These are phyloP conservation scores for Trisateles emortualis DNA, from an alignment of 2,888 invertebrate genomes.

Conservation along the genomic window DNA sequence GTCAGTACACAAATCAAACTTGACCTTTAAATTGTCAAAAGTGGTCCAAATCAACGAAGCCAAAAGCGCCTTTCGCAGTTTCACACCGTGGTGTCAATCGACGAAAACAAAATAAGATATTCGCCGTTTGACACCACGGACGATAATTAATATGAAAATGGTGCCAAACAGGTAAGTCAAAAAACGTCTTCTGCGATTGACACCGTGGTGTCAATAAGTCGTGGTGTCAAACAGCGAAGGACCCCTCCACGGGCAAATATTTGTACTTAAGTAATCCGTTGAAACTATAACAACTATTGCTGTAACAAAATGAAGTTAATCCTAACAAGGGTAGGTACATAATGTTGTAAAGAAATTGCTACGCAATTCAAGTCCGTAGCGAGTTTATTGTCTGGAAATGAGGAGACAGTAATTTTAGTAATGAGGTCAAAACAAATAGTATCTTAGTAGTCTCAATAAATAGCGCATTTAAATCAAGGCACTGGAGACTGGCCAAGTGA, in stretches of 20 bases:
- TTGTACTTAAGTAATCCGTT: not conserved
- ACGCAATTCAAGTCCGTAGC: slow-evolving; percentile 2
- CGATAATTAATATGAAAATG: too few species aligned
- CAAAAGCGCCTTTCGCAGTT: too few species aligned
- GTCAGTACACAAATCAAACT: too few species aligned
- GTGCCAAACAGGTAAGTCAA: too few species aligned
- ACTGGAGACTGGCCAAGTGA: slow-evolving; percentile 75
- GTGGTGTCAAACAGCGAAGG: too few species aligned
- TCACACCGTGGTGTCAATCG: too few species aligned
- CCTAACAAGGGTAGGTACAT: not conserved
- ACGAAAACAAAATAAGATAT: too few species aligned
- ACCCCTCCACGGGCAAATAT: not conserved
- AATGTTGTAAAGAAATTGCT: not conserved
- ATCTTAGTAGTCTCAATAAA: slow-evolving; percentile 60
- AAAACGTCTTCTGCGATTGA: too few species aligned
- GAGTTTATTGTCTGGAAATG: slow-evolving; percentile 17
- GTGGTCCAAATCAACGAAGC: too few species aligned
- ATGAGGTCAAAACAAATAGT: slow-evolving; percentile 53
- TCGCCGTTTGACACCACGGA: too few species aligned
- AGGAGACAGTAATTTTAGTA: slow-evolving; percentile 37
- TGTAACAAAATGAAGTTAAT: not conserved
- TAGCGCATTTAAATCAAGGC: slow-evolving; percentile 76
- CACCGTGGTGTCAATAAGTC: too few species aligned
- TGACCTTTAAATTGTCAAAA: too few species aligned
- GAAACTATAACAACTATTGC: not conserved